These are phyloP conservation scores for Diabrotica virgifera DNA, from an alignment of 1,140 invertebrate species.

Conservation along the genomic window DNA sequence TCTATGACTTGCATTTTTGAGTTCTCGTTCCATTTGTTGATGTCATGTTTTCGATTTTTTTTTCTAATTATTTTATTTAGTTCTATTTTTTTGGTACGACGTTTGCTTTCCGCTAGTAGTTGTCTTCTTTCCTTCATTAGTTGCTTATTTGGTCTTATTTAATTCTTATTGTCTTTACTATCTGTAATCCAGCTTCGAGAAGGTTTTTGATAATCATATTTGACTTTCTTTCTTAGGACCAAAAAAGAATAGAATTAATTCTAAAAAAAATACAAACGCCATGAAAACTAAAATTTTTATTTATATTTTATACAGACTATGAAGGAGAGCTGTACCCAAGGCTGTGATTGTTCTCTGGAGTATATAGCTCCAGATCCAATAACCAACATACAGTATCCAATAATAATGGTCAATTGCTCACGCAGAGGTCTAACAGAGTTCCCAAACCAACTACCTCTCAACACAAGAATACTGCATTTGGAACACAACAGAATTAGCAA, in stretches of 20 bases:
- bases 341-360: slow-evolving; percentile 46
- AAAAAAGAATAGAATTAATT: not conserved
- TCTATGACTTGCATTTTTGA: too few species aligned
- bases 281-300: not conserved
- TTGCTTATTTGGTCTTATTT: too few species aligned
- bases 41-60: too few species aligned
- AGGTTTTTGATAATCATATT: too few species aligned
- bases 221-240: too few species aligned
- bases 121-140: too few species aligned
- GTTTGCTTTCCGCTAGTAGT: too few species aligned
- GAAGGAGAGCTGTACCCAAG: slow-evolving; percentile 39
- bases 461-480: slow-evolving; percentile 57
- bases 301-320: slow-evolving; percentile 30
- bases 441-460: slow-evolving; percentile 54
- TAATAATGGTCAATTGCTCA: slow-evolving; percentile 59
- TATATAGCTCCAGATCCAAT: slow-evolving; percentile 49
- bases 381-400: slow-evolving; percentile 46
- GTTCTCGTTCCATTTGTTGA: too few species aligned
- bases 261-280: not conserved
- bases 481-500: slow-evolving; percentile 51
- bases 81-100: too few species aligned
- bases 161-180: too few species aligned
- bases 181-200: too few species aligned
- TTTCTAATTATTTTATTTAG: too few species aligned
- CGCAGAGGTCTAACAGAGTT: slow-evolving; percentile 51